Evolutionary conservation across 2,113 vertebrate species (phyloP).

Genomic region (Xenopus laevis): DNA sequence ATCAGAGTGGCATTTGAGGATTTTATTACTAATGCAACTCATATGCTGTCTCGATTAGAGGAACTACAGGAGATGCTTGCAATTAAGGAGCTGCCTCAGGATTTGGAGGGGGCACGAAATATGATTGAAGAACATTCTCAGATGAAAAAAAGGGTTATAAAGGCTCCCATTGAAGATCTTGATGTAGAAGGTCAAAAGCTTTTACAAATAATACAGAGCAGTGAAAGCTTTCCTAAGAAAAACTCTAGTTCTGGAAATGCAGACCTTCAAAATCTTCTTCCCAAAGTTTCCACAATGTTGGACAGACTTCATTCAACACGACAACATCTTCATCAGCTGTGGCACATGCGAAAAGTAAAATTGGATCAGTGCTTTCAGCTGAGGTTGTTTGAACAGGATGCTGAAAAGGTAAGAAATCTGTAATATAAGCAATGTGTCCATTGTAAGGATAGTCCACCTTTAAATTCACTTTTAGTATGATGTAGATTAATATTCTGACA

Average conservation of each 20-base stretch:
- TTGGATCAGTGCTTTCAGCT: conserved; percentile 98
- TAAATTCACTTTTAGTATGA: no score
- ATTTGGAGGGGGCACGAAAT: conserved; percentile 85
- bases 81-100: conserved; percentile 89
- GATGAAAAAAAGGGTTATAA: conserved; percentile 91
- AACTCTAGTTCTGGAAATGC: conserved; percentile 85
- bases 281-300: conserved; percentile 88
- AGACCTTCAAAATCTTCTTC: conserved; percentile 85
- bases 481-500: no score
- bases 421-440: not conserved
- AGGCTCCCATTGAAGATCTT: conserved; percentile 91
- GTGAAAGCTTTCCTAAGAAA: conserved; percentile 83
- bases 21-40: conserved; percentile 86
- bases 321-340: conserved; percentile 96
- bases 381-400: conserved; percentile 94
- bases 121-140: conserved; percentile 93
- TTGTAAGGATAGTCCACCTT: no score
- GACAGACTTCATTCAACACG: conserved; percentile 90
- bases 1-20: conserved; percentile 89
- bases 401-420: conserved; percentile 84
- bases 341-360: conserved; percentile 94
- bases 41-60: conserved; percentile 85
- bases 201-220: conserved; percentile 91
- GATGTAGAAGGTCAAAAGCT: conserved; percentile 90
- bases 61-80: conserved; percentile 94